These are phyloP conservation scores for Adelges cooleyi DNA, from an alignment of 1,140 invertebrate genomes.

Conservation along the genomic window DNA sequence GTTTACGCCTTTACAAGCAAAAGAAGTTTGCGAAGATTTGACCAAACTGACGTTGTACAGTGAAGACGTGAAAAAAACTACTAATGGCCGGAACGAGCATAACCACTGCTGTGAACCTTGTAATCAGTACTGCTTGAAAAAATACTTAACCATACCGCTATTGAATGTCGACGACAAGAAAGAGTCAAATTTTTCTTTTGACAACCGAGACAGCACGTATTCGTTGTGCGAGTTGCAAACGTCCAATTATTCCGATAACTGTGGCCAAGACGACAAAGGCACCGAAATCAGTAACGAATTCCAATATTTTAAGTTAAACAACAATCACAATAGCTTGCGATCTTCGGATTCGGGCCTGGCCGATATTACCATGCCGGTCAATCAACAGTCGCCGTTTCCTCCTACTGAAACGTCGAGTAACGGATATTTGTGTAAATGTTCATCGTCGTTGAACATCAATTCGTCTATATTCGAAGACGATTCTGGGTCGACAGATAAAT, in stretches of 20 bases:
- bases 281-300: slow-evolving; percentile 18
- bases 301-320: background rate
- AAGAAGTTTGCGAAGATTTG: slow-evolving; percentile 13
- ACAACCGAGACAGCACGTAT: slow-evolving; percentile 5
- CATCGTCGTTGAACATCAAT: slow-evolving; percentile 48
- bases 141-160: slow-evolving; percentile 8
- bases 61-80: background rate
- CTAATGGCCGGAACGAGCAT: background rate
- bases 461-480: slow-evolving; percentile 57
- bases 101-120: background rate
- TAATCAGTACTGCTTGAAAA: background rate
- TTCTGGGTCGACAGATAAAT: slow-evolving; percentile 57
- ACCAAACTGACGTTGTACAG: background rate
- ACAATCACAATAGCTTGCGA: slow-evolving; percentile 37
- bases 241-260: background rate
- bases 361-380: slow-evolving; percentile 55
- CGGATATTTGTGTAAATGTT: slow-evolving; percentile 57
- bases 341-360: slow-evolving; percentile 75
- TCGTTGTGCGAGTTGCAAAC: slow-evolving; percentile 6
- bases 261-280: background rate
- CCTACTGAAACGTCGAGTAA: slow-evolving; percentile 37
- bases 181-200: background rate
- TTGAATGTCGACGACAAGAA: background rate
- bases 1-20: background rate
- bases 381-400: slow-evolving; percentile 32